phyloP scores from a whole-genome alignment of 2,888 invertebrate genomes.

The Subacronicta megacephala region DNA sequence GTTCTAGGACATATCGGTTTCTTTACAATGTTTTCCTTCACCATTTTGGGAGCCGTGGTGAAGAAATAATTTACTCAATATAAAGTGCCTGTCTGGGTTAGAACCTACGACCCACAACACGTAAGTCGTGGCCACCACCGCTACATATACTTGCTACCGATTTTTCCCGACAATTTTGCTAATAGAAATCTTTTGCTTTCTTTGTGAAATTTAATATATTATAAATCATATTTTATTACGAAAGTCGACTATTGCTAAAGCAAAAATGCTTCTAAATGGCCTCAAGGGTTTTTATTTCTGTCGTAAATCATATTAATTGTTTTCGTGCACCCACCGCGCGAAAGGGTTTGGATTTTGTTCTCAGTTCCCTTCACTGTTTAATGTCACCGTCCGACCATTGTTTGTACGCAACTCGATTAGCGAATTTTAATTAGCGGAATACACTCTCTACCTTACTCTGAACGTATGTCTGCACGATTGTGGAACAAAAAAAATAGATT shows the following conservation, averaged over 20 bases:
- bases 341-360: slow-evolving; percentile 71
- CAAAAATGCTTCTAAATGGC: slow-evolving; percentile 82
- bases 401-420: slow-evolving; percentile 59
- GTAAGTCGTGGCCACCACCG: no score
- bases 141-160: no score
- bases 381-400: slow-evolving; percentile 60
- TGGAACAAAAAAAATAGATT: slow-evolving; percentile 13
- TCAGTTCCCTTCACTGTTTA: slow-evolving; percentile 58
- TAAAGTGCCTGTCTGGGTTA: no score
- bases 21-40: no score
- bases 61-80: no score
- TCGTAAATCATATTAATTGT: slow-evolving; percentile 87
- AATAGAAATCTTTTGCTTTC: slow-evolving; percentile 58
- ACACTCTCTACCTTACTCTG: slow-evolving; percentile 16
- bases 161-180: slow-evolving; percentile 28
- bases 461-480: not conserved
- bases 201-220: slow-evolving; percentile 68
- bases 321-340: slow-evolving; percentile 69
- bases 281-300: slow-evolving; percentile 83
- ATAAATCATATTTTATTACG: slow-evolving; percentile 80
- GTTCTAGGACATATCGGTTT: no score
- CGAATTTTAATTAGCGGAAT: slow-evolving; percentile 56
- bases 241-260: slow-evolving; percentile 78
- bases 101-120: no score
- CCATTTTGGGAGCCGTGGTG: no score